Conservation (phyloP, 2,888 invertebrate species). For the Saturnia japonica region DNA sequence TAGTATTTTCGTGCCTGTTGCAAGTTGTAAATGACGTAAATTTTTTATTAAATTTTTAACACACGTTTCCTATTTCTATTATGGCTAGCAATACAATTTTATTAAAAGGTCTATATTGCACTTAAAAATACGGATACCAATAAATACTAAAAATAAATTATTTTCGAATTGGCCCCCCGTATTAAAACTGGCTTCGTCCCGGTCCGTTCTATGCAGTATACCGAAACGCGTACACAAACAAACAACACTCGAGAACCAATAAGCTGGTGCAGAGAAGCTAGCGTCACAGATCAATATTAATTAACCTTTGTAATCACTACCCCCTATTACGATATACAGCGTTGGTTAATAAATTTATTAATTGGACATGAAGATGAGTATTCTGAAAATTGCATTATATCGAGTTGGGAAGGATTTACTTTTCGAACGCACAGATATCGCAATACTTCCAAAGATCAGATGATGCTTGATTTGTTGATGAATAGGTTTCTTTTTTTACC, state of each 20-base stretch:
- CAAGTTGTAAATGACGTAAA: not conserved
- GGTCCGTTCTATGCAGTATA: not conserved
- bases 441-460: too few relatives aligned
- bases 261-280: not conserved
- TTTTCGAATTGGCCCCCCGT: not conserved
- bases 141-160: not conserved
- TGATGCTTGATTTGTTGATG: too few relatives aligned
- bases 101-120: too few relatives aligned
- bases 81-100: not conserved
- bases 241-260: constrained; percentile 11
- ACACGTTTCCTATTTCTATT: not conserved
- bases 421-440: too few relatives aligned
- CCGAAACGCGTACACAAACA: not conserved
- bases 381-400: too few relatives aligned
- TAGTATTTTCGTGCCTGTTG: not conserved
- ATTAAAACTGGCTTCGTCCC: not conserved
- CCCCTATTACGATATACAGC: not conserved
- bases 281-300: constrained; percentile 10
- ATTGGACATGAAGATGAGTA: not conserved
- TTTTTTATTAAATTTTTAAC: not conserved
- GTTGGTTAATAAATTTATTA: not conserved
- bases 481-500: too few relatives aligned
- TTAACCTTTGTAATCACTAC: constrained; percentile 4
- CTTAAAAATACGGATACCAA: not conserved
- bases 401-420: too few relatives aligned